Conservation (phyloP, 2,888 invertebrate genomes). For the Brachyopa scutellaris region DNA sequence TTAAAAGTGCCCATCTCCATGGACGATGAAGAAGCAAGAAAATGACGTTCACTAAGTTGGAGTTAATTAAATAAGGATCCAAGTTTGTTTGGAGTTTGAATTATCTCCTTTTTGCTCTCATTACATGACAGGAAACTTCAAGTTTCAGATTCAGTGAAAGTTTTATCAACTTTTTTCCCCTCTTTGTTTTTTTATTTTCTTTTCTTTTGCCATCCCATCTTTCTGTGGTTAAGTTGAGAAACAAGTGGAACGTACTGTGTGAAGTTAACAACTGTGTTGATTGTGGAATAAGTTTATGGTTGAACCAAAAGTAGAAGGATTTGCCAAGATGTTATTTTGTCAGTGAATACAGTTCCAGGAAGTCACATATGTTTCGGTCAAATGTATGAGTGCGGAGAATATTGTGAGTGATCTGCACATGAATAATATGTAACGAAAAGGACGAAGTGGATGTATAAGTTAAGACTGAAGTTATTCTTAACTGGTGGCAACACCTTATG, state of each 20-base stretch:
- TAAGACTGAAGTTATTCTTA: neutral
- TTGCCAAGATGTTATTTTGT: neutral
- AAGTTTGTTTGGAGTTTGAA: constrained; percentile 61
- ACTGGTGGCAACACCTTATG: too few relatives aligned
- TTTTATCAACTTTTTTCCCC: constrained; percentile 21
- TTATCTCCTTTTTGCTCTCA: constrained; percentile 49
- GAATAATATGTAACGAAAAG: neutral
- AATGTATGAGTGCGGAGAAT: neutral
- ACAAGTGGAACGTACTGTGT: constrained; percentile 36
- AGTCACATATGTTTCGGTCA: neutral
- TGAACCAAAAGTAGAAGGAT: neutral
- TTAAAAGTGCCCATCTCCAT: constrained; percentile 16
- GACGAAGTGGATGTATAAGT: neutral
- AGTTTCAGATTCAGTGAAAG: constrained; percentile 43
- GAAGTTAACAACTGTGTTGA: constrained; percentile 47
- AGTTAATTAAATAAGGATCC: constrained; percentile 63
- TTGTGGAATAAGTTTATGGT: constrained; percentile 12
- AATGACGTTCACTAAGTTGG: constrained; percentile 37
- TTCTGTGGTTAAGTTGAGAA: constrained; percentile 35
- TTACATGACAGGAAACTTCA: constrained; percentile 21
- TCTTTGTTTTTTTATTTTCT: neutral
- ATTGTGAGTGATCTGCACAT: neutral
- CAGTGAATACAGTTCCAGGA: neutral
- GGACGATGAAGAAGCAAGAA: neutral
- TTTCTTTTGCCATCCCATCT: neutral